Conservation (phyloP, 2,113 vertebrate genomes). For the Bungarus multicinctus region DNA sequence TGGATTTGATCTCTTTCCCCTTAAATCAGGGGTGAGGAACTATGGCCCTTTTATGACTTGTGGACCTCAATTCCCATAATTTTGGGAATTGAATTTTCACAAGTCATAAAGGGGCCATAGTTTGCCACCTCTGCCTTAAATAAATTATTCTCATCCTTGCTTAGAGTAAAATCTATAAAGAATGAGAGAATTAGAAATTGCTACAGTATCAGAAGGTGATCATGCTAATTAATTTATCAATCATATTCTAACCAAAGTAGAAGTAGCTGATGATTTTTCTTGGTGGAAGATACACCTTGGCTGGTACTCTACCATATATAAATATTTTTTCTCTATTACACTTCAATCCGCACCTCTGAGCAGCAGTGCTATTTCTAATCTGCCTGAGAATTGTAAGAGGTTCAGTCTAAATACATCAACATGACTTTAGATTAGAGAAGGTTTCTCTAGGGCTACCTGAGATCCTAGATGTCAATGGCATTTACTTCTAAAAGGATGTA, state of each 20-base stretch:
- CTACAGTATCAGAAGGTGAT: neutral
- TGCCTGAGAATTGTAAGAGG: neutral
- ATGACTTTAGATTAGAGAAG: neutral
- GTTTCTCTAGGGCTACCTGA: neutral
- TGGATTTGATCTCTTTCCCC: too few species aligned
- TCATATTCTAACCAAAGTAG: neutral
- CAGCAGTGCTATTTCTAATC: neutral
- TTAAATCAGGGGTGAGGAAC: too few species aligned
- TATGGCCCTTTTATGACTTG: too few species aligned
- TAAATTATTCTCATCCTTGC: neutral
- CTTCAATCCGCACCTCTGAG: neutral
- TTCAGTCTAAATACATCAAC: neutral
- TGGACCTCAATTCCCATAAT: too few species aligned
- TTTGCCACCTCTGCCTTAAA: neutral
- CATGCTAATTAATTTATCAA: neutral
- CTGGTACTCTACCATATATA: neutral
- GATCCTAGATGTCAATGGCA: neutral
- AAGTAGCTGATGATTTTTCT: neutral
- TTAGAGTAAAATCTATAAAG: neutral
- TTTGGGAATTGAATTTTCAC: too few species aligned
- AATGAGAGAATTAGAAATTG: neutral
- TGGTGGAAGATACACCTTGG: neutral
- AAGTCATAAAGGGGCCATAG: too few species aligned
- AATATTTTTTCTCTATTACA: neutral
- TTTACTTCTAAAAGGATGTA: neutral